Evolutionary conservation across 2,797 vertebrate species (phyloP), one percentile per base, ranked within the genome.

Genomic region (Sphenopsis melanotis): DNA sequence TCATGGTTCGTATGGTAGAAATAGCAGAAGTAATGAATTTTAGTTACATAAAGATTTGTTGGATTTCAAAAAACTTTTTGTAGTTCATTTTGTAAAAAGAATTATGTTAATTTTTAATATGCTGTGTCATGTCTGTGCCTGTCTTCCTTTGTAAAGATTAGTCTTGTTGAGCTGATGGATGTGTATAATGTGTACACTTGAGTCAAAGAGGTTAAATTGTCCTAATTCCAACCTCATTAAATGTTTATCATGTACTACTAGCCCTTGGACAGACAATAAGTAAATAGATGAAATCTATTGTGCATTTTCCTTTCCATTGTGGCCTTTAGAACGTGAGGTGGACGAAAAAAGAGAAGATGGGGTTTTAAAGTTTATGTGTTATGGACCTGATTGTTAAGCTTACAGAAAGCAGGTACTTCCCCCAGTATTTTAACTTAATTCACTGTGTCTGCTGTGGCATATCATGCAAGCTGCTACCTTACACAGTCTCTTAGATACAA

Each of bases 41-140:
- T 57, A 75, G 23, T 86, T 93, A 34, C 9, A 46, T 55, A 55
- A 90, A 83, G 36, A 83, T 42, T 49, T 76, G 49, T 68, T 90
- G 12, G 7, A 44, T 80, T 94, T 87, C 15, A 81, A 65, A 80
- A 78, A 50, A 36, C 11, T 61, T 81, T 9, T 18, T 3, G 2
- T 61, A 49, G 39, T 64, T 76, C 1, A 27, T 81, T 90, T 60
- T 90, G 15, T 69, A 32, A 41, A 26, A 69, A 34, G 7, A 65
- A 30, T 61, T 13, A 23, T 8, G 9, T 12, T 36, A 24, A 52
- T 78, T 80, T 86, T 71, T 50, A 55, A n/a, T 81, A 49, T 15
- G 41, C 12, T 0, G 0, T 74, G 32, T 85, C 6, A 11, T 47
- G n/a, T 68, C n/a, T 2, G 0, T 49, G 34, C 6, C 30, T 30